These are phyloP conservation scores for Synaphobranchus kaupii DNA, from an alignment of 2,797 vertebrate genomes.

Conservation along the genomic window DNA sequence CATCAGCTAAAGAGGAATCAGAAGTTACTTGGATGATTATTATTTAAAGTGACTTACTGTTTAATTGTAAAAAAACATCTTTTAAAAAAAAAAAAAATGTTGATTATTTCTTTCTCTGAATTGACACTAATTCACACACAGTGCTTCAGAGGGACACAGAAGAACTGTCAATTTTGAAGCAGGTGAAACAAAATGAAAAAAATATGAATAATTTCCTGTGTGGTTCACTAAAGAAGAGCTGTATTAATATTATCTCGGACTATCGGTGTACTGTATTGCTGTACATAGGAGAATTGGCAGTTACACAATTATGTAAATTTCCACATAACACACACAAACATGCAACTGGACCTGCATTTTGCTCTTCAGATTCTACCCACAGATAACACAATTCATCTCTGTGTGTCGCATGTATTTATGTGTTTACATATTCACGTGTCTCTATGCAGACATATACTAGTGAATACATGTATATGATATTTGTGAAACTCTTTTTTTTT, in stretches of 20 bases:
- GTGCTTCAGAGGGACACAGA: background rate
- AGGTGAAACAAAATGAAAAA: background rate
- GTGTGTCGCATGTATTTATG: background rate
- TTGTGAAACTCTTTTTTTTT: slow-evolving; percentile 33
- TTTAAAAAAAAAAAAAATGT: background rate
- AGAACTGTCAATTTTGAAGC: background rate
- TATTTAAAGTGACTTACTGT: background rate
- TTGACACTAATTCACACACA: background rate
- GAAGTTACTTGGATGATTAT: background rate
- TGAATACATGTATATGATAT: background rate
- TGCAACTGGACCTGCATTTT: slow-evolving; percentile 13
- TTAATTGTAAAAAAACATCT: background rate
- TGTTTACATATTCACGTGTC: background rate
- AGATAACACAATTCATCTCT: slow-evolving; percentile 4
- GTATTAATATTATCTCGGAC: slow-evolving; percentile 23
- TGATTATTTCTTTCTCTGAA: too few species aligned
- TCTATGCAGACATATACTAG: background rate
- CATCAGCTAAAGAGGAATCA: background rate
- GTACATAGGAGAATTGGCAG: slow-evolving; percentile 19
- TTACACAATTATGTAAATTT: slow-evolving; percentile 11
- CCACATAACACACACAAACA: slow-evolving; percentile 16
- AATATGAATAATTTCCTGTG: slow-evolving; percentile 1
- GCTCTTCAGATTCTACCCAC: slow-evolving; percentile 18
- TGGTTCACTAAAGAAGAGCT: slow-evolving; percentile 6
- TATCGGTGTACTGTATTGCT: slow-evolving; percentile 19